These are phyloP conservation scores for Nasua narica DNA, from an alignment of 2,797 vertebrate species.

Conservation along the genomic window DNA sequence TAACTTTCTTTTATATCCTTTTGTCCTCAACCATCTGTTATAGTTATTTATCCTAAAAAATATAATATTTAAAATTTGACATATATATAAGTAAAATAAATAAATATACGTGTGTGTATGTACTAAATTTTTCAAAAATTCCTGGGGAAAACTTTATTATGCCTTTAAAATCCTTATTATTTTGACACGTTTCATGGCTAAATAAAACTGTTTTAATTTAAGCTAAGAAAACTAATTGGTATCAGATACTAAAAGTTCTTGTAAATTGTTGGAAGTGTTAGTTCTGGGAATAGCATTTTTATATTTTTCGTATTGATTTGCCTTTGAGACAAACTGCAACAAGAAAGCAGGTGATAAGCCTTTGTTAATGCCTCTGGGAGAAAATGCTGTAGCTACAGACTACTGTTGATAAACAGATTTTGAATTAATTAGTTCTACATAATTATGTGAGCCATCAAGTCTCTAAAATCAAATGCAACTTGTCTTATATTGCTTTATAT, in stretches of 20 bases:
- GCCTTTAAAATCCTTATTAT: conserved; percentile 64
- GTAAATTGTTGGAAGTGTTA: conserved; percentile 75
- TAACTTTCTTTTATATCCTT: conserved; percentile 7
- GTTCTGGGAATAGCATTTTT: conserved; percentile 75
- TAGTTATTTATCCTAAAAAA: conserved; percentile 34
- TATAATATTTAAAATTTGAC: conserved; percentile 34
- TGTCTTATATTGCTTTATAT: conserved; percentile 73
- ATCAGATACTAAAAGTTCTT: conserved; percentile 79
- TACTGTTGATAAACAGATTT: conserved; percentile 87
- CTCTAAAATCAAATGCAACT: conserved; percentile 78
- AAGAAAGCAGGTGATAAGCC: conserved; percentile 84
- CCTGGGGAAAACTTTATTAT: conserved; percentile 61
- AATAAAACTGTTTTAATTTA: conserved; percentile 77
- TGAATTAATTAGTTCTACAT: conserved; percentile 87
- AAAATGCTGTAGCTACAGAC: conserved; percentile 80
- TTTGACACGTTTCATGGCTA: conserved; percentile 73
- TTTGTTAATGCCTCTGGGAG: conserved; percentile 84
- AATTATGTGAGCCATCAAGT: conserved; percentile 81
- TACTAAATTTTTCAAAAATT: background rate
- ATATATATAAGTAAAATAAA: background rate
- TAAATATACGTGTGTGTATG: background rate
- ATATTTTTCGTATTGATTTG: conserved; percentile 78
- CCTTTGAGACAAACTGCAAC: conserved; percentile 79
- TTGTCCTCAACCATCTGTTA: conserved; percentile 35
- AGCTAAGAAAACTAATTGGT: conserved; percentile 75